Conservation (phyloP, 1,140 invertebrate species). For the Metaphire vulgaris region DNA sequence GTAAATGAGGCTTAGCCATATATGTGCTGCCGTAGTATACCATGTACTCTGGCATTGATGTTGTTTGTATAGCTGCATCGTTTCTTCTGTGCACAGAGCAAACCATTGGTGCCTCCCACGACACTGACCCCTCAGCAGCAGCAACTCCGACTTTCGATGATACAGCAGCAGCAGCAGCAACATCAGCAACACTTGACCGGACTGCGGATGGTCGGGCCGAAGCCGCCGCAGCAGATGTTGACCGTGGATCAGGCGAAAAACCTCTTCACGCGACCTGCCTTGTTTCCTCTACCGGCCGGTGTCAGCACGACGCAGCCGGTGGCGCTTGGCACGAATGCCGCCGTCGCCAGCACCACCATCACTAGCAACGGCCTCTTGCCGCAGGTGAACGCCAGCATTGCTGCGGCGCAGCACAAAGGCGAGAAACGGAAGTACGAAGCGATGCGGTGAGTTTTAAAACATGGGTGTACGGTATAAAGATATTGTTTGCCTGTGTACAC, state of each 20-base stretch:
- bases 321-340: not conserved
- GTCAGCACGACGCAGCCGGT: not conserved
- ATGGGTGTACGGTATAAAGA: too few relatives aligned
- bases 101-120: not conserved
- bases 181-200: too few relatives aligned
- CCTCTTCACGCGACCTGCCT: not conserved
- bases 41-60: too few relatives aligned
- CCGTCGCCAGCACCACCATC: not conserved
- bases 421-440: slow-evolving; percentile 14
- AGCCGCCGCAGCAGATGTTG: too few relatives aligned
- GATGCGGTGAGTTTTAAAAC: slow-evolving; percentile 14
- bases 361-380: not conserved
- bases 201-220: too few relatives aligned
- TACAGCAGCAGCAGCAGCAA: too few relatives aligned
- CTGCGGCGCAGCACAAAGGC: not conserved
- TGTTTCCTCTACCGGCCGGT: not conserved
- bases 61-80: too few relatives aligned
- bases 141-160: too few relatives aligned
- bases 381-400: not conserved
- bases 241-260: slow-evolving; percentile 6
- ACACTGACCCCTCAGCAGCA: slow-evolving; percentile 14
- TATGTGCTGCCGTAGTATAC: too few relatives aligned
- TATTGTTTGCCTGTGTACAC: too few relatives aligned
- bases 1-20: too few relatives aligned
- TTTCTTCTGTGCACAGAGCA: too few relatives aligned